A percentile compares a stretch with the other conserved stretches of the same genome.
phyloP scores from a whole-genome alignment of 1,140 invertebrate species.

The Panulirus ornatus region DNA sequence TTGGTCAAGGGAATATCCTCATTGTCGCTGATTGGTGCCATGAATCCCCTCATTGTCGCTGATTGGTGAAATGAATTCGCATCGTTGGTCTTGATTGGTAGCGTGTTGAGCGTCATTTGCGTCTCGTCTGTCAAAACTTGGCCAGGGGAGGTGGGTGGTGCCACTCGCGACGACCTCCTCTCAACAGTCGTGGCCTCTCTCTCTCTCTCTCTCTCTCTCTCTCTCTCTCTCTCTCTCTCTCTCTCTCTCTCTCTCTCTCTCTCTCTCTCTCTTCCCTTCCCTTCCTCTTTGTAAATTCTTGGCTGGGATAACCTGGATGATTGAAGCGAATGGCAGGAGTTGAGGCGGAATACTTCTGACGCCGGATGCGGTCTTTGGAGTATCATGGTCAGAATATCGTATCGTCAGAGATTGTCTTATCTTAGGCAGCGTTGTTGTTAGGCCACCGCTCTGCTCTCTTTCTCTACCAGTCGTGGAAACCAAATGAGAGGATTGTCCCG shows the following conservation, averaged over 20 bases:
- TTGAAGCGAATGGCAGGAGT: too few species aligned
- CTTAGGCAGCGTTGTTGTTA: too few species aligned
- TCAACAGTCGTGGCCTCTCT: not conserved
- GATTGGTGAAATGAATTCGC: conserved; percentile 39
- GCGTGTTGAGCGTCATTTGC: conserved; percentile 36
- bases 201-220: not conserved
- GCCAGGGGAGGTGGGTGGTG: not conserved
- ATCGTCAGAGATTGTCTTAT: too few species aligned
- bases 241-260: too few species aligned
- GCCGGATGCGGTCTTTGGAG: too few species aligned
- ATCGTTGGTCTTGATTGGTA: conserved; percentile 33
- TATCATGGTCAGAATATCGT: too few species aligned
- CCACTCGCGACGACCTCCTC: too few species aligned
- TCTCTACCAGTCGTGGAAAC: conserved; percentile 13
- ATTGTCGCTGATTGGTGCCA: conserved; percentile 30
- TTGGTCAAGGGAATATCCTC: conserved; percentile 29
- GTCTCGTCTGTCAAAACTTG: conserved; percentile 42
- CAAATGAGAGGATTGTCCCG: conserved; percentile 23
- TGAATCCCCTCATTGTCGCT: conserved; percentile 53
- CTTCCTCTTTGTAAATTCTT: not conserved
- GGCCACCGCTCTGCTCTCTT: not conserved
- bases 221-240: too few species aligned
- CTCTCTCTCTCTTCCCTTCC: not conserved
- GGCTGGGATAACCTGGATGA: too few species aligned
- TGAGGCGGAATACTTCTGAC: too few species aligned